These are phyloP conservation scores for Parapsyche elsis DNA, from an alignment of 1,140 invertebrate species.

Conservation along the genomic window DNA sequence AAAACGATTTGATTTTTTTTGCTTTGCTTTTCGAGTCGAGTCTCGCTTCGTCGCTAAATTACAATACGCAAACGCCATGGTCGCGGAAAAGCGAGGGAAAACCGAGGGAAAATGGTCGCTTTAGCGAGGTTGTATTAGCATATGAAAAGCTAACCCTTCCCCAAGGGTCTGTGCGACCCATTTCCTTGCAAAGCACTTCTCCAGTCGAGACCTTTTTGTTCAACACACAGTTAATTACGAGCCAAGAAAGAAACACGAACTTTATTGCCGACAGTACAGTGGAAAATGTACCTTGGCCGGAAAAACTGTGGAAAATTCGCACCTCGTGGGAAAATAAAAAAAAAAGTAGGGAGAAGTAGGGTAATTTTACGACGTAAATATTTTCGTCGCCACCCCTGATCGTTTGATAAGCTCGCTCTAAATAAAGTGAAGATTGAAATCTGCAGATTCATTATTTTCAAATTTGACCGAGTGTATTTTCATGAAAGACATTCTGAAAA, in stretches of 20 bases:
- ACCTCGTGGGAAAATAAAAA: no score
- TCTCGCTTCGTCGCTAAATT: background rate
- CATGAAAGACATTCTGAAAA: no score
- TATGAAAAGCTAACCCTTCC: slow-evolving; percentile 32
- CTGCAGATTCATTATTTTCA: no score
- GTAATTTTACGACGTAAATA: no score
- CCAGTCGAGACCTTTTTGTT: slow-evolving; percentile 13
- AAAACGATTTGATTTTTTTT: no score
- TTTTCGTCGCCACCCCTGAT: no score
- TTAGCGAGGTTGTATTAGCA: slow-evolving; percentile 24
- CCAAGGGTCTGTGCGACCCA: background rate
- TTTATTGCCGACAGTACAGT: no score
- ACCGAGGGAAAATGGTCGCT: slow-evolving; percentile 1
- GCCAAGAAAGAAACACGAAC: background rate
- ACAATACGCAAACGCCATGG: background rate
- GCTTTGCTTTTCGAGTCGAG: background rate
- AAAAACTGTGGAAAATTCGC: background rate
- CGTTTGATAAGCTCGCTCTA: no score
- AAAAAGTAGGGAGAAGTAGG: no score
- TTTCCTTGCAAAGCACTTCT: background rate
- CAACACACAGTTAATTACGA: slow-evolving; percentile 24
- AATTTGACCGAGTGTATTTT: no score
- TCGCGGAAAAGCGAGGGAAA: background rate
- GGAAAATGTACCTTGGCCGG: background rate
- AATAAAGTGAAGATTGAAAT: no score